Evolutionary conservation across 2,888 invertebrate species (phyloP).

Genomic region (Drosophila heteroneura): DNA sequence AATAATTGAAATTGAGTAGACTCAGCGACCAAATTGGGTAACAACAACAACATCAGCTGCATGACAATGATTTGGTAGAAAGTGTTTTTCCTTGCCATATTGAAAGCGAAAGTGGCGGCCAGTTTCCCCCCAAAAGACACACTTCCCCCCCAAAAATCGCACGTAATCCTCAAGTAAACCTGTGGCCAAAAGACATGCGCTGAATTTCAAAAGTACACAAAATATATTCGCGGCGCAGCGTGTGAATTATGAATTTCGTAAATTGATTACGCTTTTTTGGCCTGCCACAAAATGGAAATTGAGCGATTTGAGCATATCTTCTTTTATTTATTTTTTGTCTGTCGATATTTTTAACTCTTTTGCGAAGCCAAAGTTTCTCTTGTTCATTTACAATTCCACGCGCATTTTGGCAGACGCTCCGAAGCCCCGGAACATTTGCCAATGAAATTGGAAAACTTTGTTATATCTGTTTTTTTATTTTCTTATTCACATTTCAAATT

Average conservation of each 20-base stretch:
- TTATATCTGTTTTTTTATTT: constrained; percentile 12
- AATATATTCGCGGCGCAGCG: constrained; percentile 30
- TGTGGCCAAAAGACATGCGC: constrained; percentile 47
- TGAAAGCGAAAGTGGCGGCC: constrained; percentile 73
- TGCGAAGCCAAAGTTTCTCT: constrained; percentile 64
- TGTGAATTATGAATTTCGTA: constrained; percentile 74
- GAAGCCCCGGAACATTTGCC: constrained; percentile 49
- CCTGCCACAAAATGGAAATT: constrained; percentile 57
- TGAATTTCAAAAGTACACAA: constrained; percentile 54
- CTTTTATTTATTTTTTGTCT: neutral
- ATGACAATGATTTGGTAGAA: constrained; percentile 73
- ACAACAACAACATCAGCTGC: constrained; percentile 24
- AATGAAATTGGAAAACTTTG: constrained; percentile 73
- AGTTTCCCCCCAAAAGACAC: constrained; percentile 21
- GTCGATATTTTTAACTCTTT: constrained; percentile 15
- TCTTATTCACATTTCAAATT: constrained; percentile 58
- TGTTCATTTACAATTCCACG: constrained; percentile 71
- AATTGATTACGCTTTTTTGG: constrained; percentile 60
- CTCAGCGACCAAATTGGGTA: constrained; percentile 35
- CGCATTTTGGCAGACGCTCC: constrained; percentile 48
- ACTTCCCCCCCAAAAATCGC: neutral
- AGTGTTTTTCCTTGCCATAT: constrained; percentile 62
- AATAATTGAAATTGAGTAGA: constrained; percentile 44
- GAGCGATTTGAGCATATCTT: constrained; percentile 14
- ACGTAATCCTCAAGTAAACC: constrained; percentile 2